Base-by-base conservation (phyloP, 2,113 vertebrate genomes). In the Labrus mixtus region DNA sequence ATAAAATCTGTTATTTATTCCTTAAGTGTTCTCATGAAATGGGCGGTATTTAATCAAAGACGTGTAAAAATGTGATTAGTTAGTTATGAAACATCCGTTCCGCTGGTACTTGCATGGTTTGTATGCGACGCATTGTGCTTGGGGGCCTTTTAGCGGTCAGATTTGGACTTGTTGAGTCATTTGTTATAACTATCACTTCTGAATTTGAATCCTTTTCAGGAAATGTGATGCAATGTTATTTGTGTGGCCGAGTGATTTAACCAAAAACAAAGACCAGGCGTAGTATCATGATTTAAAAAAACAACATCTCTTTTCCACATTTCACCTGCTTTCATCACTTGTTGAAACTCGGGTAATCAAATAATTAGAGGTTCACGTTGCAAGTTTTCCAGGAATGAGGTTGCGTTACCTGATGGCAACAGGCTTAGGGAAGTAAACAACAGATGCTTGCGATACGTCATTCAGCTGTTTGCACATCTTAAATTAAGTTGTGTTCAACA, bases 361-460 rank as follows among this genome's bases (percentile, higher is more conserved):
- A 41, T 69, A 84, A 88, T 43, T 75, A 22, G 76, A 67, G 39
- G 50, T 45, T 83, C 60, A 67, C 16, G n/a, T 76, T 68, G 57
- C 68, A 43, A 17, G 43, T 41, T 66, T 83, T 54, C 66, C 69
- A 83, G 68, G 64, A 66, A 53, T 50, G 46, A 59, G 65, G 73
- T 83, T 62, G 70, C 43, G 53, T 63, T 37, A 67, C 82, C 83
- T 85, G 81, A 81, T 50, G 48, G 33, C 37, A 10, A 17, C 43
- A 48, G 58, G 43, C 1, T 1, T 20, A 62, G 1, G 1, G 6
- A 71, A 81, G 90, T 90, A 89, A 92, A 94, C 88, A 95, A 86
- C 92, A 93, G 85, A 86, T 92, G 90, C 48, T 56, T 29, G 72
- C 15, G 45, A 61, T 65, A 86, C 33, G 73, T 87, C 78, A 85